Percentiles rank a stretch among this genome's conserved stretches.
These are phyloP conservation scores for Catamblyrhynchus diadema DNA, from an alignment of 2,797 vertebrate species.

Conservation along the genomic window DNA sequence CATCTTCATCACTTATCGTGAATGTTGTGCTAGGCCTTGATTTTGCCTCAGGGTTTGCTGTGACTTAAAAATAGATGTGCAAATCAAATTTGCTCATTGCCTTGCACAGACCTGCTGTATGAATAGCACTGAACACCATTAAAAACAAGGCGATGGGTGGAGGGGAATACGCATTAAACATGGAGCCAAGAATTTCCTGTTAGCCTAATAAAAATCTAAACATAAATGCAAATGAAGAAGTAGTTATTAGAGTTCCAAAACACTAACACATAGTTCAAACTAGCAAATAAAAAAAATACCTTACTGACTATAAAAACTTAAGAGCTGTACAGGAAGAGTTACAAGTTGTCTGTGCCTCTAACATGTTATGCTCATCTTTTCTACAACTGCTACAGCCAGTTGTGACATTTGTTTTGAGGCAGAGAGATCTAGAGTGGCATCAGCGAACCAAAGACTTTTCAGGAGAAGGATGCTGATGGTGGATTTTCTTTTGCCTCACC, in stretches of 20 bases:
- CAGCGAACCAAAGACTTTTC: neutral
- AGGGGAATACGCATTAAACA: neutral
- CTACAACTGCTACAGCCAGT: neutral
- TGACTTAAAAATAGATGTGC: neutral
- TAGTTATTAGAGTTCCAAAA: neutral
- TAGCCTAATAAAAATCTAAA: neutral
- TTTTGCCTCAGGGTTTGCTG: neutral
- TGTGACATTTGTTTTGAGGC: neutral
- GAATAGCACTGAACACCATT: neutral
- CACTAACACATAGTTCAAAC: neutral
- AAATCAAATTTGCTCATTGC: neutral
- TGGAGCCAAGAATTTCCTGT: neutral
- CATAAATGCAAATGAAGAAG: neutral
- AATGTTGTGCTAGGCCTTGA: neutral
- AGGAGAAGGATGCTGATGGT: neutral
- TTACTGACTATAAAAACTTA: neutral
- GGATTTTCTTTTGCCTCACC: neutral
- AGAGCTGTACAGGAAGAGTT: neutral
- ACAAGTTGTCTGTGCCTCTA: neutral
- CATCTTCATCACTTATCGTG: neutral
- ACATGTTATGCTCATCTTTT: accelerated
- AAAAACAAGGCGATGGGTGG: neutral
- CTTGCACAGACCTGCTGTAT: neutral
- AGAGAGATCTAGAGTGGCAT: neutral
- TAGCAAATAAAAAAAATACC: neutral